These are phyloP conservation scores for Drosophila guanche DNA, from an alignment of 1,140 invertebrate genomes.

Conservation along the genomic window DNA sequence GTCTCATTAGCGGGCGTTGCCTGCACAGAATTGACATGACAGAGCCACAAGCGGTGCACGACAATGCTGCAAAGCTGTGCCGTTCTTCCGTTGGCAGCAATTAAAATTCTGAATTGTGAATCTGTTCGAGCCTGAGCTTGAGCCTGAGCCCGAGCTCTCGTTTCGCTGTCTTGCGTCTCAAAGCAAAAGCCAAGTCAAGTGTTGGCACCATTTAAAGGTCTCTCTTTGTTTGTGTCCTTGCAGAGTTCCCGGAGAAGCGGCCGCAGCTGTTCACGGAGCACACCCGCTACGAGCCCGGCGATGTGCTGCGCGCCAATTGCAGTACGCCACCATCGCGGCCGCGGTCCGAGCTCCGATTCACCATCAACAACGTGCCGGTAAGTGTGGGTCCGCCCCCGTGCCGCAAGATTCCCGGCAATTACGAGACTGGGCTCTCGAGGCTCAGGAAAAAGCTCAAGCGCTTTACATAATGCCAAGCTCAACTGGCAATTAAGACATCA, in stretches of 20 bases:
- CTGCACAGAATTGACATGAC: conserved; percentile 3
- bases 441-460: conserved; percentile 2
- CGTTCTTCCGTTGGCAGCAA: conserved; percentile 9
- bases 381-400: conserved; percentile 82
- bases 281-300: conserved; percentile 89
- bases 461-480: conserved; percentile 32
- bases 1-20: conserved; percentile 36
- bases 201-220: not conserved
- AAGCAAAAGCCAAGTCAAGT: not conserved
- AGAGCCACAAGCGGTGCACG: conserved; percentile 1
- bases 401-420: not conserved
- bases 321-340: conserved; percentile 89
- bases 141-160: too few relatives aligned
- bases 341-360: conserved; percentile 87
- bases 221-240: conserved; percentile 46
- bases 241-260: conserved; percentile 86
- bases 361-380: conserved; percentile 90
- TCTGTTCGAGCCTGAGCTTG: too few relatives aligned
- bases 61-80: conserved; percentile 11
- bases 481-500: conserved; percentile 53
- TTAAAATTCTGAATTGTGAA: conserved; percentile 4
- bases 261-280: conserved; percentile 87
- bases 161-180: too few relatives aligned
- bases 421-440: not conserved
- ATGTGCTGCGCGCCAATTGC: conserved; percentile 90